phyloP scores from a whole-genome alignment of 2,113 vertebrate genomes.

The Myxocyprinus asiaticus region DNA sequence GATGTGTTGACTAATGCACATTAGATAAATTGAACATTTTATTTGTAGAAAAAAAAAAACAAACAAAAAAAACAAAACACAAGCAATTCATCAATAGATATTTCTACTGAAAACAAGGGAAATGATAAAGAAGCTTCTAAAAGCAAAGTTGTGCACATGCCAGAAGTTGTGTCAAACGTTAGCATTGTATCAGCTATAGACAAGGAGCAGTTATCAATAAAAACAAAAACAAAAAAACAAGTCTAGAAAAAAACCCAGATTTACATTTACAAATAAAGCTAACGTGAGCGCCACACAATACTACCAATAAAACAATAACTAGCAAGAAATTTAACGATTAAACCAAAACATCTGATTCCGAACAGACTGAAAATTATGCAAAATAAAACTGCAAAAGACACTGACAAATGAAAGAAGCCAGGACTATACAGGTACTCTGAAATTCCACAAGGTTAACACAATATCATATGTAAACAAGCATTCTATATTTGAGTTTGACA shows the following conservation, averaged over 20 bases:
- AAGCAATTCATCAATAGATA: conserved; percentile 99
- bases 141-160: conserved; percentile 99
- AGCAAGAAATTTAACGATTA: conserved; percentile 77
- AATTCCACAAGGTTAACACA: conserved; percentile 78
- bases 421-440: conserved; percentile 89
- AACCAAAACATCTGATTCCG: conserved; percentile 64
- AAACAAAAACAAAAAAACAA: conserved; percentile 35
- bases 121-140: conserved; percentile 96
- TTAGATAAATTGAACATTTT: conserved; percentile 94
- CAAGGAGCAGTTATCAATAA: conserved; percentile 91
- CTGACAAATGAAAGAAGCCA: conserved; percentile 88
- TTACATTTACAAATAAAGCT: conserved; percentile 84
- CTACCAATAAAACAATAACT: conserved; percentile 89
- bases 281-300: conserved; percentile 91
- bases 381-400: conserved; percentile 89
- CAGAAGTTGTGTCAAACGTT: conserved; percentile 96
- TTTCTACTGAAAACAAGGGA: conserved; percentile 99
- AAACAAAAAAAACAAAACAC: no score
- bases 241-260: conserved; percentile 86
- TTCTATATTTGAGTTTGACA: conserved; percentile 94
- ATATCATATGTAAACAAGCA: conserved; percentile 98
- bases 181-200: conserved; percentile 98
- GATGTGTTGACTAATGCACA: conserved; percentile 19
- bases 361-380: conserved; percentile 86
- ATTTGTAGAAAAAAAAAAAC: conserved; percentile 99